Evolutionary conservation across 2,113 vertebrate species (phyloP), one percentile per base, ranked within the genome.

Genomic region (Brachyistius frenatus): DNA sequence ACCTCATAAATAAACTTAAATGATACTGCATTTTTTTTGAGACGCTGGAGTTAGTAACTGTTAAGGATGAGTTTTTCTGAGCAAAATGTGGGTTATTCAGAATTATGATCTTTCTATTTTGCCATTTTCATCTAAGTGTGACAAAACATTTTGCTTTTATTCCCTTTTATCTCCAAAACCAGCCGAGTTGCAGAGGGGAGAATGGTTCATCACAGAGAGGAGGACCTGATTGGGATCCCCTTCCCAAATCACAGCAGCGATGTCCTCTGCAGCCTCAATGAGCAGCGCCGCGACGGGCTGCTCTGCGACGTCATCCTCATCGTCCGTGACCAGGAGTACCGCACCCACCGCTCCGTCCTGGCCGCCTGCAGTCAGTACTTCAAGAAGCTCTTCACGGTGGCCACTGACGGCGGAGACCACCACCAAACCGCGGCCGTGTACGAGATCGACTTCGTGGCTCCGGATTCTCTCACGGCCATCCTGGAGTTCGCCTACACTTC

Each of bases 201-300:
- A 85, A 99, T 99, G 98, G 96, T 97, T 84, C 95, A 95, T 94
- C 95, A 96, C 95, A 93, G 95, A 89, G 95, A 96, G 75, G 97
- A 99, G 39, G 98, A 99, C 84, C 95, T 98, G 78, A 99, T 99
- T 0, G 98, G 98, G 91, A 99, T 99, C 85, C 98, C 98, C 70
- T 99, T 99, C 95, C 98, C 98, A 0, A 98, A 99, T 91, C 98
- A 99, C 94, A 99, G 98, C 96, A 99, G 95, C 0, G 97, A 99
- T 30, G 94, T 99, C 36, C 93, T 99, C 23, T 99, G 97, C 63
- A 96, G 98, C 49, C 93, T 99, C 10, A 99, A 99, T 0, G 96
- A 99, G 90, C 98, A 99, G 91, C 94, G 98, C 1, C 97, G 97
- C 0, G 95, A 96, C 0, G 98, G 98, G 0, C 95, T 99, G 30